These are phyloP conservation scores for Pectinophora gossypiella DNA, from an alignment of 1,140 invertebrate genomes.

Conservation along the genomic window DNA sequence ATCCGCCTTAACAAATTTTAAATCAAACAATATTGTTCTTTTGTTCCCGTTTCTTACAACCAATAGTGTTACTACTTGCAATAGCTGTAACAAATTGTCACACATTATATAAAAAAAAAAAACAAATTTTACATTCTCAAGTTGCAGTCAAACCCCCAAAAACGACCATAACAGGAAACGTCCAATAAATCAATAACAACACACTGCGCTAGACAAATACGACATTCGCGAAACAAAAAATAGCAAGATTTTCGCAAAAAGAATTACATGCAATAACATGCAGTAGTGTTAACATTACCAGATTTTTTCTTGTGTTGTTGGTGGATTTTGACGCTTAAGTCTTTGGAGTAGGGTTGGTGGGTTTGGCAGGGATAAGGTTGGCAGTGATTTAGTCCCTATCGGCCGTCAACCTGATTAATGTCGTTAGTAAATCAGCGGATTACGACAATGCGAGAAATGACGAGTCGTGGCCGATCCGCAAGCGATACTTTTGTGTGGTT, in stretches of 20 bases:
- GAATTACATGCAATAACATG: slow-evolving; percentile 72
- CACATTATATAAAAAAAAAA: slow-evolving; percentile 29
- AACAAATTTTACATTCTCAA: slow-evolving; percentile 33
- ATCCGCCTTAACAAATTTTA: too few relatives aligned
- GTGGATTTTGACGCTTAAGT: slow-evolving; percentile 31
- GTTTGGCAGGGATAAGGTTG: slow-evolving; percentile 35
- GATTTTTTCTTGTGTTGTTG: background rate
- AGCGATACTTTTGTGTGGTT: slow-evolving; percentile 32
- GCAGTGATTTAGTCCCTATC: slow-evolving; percentile 70
- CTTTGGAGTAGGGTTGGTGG: slow-evolving; percentile 26
- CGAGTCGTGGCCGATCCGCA: slow-evolving; percentile 66
- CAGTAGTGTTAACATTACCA: slow-evolving; percentile 53
- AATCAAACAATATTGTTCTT: too few relatives aligned
- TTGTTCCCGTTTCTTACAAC: too few relatives aligned
- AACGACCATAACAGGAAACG: slow-evolving; percentile 56
- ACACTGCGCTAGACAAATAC: slow-evolving; percentile 52
- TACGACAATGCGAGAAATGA: slow-evolving; percentile 75
- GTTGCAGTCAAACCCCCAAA: slow-evolving; percentile 52
- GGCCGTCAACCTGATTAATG: slow-evolving; percentile 73
- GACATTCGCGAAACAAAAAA: slow-evolving; percentile 53
- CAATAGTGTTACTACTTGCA: background rate
- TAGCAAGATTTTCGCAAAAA: slow-evolving; percentile 66
- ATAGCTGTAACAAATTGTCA: slow-evolving; percentile 18
- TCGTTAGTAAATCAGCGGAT: slow-evolving; percentile 72
- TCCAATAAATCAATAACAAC: slow-evolving; percentile 53